Conservation (phyloP, 2,797 vertebrate genomes). For the Coilia nasus region DNA sequence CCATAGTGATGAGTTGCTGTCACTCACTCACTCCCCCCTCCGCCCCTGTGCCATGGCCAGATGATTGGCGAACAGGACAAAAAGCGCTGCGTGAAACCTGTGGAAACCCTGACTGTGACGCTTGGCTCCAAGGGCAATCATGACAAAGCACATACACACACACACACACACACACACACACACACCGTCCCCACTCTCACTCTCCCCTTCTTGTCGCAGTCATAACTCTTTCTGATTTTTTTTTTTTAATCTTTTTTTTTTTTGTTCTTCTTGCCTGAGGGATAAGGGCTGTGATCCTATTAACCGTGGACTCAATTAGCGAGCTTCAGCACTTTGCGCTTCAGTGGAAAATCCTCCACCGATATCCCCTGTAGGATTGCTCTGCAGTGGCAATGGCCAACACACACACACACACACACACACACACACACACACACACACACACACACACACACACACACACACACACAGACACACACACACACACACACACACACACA, state of each 20-base stretch:
- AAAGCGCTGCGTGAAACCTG: not conserved
- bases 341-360: conserved; percentile 43
- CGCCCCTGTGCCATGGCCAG: conserved; percentile 42
- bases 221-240: not conserved
- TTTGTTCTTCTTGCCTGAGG: conserved; percentile 34
- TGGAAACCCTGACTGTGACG: not conserved
- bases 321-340: conserved; percentile 42
- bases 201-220: not conserved
- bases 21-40: conserved; percentile 54
- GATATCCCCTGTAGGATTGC: conserved; percentile 37
- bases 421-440: not conserved
- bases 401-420: conserved; percentile 11
- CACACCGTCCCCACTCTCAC: not conserved
- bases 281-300: conserved; percentile 52
- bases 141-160: too few relatives aligned
- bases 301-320: conserved; percentile 41
- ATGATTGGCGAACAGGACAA: conserved; percentile 58
- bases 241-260: not conserved
- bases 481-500: too few relatives aligned
- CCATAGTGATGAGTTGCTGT: conserved; percentile 66
- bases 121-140: not conserved
- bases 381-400: conserved; percentile 28
- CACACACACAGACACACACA: too few relatives aligned
- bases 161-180: too few relatives aligned
- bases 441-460: not conserved